These are phyloP conservation scores for Chrysogorgia sp. DNA, from an alignment of 92 coral and sea anemone species.

Conservation along the genomic window DNA sequence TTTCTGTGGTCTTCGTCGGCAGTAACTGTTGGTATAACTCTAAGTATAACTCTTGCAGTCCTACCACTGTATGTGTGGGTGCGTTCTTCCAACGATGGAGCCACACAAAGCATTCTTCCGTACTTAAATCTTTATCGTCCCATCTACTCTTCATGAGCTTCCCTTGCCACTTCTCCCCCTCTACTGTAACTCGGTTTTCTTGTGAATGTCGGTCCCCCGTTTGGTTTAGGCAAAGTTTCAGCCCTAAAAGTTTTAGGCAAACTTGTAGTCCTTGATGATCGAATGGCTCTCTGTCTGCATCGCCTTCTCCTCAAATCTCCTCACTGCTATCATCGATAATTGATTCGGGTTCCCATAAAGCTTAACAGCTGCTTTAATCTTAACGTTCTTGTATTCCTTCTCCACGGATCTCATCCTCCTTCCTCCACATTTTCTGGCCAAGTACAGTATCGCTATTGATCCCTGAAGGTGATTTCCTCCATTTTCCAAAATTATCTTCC, in stretches of 20 bases:
- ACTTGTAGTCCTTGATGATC: conserved; percentile 6
- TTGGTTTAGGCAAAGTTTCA: neutral
- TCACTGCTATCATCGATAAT: conserved; percentile 45
- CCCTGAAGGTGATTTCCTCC: conserved; percentile 49
- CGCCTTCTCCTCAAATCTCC: neutral
- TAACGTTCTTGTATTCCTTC: conserved; percentile 36
- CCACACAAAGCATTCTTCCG: too few species aligned
- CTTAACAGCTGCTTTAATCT: conserved; percentile 43
- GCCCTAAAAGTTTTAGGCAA: neutral
- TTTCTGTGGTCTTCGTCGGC: too few species aligned
- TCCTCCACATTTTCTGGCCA: conserved; percentile 38
- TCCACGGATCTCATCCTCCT: conserved; percentile 46
- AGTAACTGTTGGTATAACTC: too few species aligned
- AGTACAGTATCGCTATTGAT: conserved; percentile 38
- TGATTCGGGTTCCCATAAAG: conserved; percentile 42
- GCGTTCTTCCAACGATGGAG: too few species aligned
- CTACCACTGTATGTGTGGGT: too few species aligned
- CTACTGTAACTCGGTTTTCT: too few species aligned
- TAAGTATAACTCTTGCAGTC: too few species aligned
- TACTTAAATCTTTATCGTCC: too few species aligned
- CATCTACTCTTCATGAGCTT: too few species aligned
- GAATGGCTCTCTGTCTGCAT: neutral
- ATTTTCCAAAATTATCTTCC: conserved; percentile 42
- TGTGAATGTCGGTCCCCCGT: too few species aligned
- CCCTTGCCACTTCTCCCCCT: too few species aligned